A percentile compares a stretch with the other conserved stretches of the same genome.
Evolutionary conservation across 2,797 vertebrate species (phyloP).

Genomic region (Microctenopoma stevenorrisi): DNA sequence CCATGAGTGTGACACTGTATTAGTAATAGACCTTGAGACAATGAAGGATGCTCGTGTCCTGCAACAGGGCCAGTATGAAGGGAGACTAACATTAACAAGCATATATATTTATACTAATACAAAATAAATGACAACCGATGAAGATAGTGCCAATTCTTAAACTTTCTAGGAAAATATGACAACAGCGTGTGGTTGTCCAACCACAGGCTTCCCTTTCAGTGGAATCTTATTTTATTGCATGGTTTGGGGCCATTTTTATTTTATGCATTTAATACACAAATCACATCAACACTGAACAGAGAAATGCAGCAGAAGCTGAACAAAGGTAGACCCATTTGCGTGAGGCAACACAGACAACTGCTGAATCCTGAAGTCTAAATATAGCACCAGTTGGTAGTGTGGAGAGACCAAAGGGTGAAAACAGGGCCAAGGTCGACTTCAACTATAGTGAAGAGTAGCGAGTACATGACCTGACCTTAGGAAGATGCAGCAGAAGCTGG

Average conservation of each 20-base stretch:
- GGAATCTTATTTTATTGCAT: conserved; percentile 65
- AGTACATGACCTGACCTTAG: conserved; percentile 55
- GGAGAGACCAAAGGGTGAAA: conserved; percentile 73
- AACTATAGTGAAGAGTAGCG: conserved; percentile 52
- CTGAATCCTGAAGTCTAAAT: conserved; percentile 81
- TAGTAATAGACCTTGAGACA: conserved; percentile 21
- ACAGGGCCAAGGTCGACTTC: conserved; percentile 52
- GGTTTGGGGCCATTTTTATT: conserved; percentile 26
- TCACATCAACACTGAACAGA: conserved; percentile 31
- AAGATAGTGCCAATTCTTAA: conserved; percentile 8
- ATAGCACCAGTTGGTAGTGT: conserved; percentile 90
- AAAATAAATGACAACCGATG: background rate
- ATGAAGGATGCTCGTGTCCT: conserved; percentile 32
- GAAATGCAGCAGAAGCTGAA: conserved; percentile 47
- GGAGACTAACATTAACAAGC: background rate
- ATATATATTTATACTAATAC: background rate
- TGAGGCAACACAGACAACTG: conserved; percentile 78
- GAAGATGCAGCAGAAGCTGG: conserved; percentile 50
- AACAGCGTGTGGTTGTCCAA: conserved; percentile 27
- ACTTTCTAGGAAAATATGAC: conserved; percentile 5
- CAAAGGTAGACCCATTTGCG: conserved; percentile 58
- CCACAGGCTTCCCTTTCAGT: conserved; percentile 39
- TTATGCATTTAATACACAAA: conserved; percentile 55
- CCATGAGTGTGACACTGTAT: conserved; percentile 1
- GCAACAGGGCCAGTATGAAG: conserved; percentile 10